phyloP scores from a whole-genome alignment of 2,888 invertebrate species.

The Theristus sp. region DNA sequence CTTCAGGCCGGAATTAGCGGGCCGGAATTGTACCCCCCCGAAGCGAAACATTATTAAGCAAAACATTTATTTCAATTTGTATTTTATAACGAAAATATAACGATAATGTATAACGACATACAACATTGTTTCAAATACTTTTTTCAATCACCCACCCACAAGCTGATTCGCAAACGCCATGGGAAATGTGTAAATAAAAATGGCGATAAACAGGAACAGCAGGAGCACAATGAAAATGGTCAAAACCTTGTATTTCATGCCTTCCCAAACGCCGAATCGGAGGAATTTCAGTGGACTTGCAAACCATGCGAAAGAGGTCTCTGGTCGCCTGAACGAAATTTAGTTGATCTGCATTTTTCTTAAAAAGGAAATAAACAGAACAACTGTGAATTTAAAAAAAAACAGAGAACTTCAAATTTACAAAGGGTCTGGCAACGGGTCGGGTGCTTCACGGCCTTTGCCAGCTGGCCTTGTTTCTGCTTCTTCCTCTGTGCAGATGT shows the following conservation, averaged over 20 bases:
- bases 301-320: slow-evolving; percentile 7
- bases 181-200: slow-evolving; percentile 5
- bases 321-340: slow-evolving; percentile 4
- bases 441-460: slow-evolving; percentile 58
- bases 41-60: no score
- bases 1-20: no score
- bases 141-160: neutral
- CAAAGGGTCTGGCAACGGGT: slow-evolving; percentile 62
- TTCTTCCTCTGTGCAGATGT: slow-evolving; percentile 61
- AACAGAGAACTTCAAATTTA: neutral
- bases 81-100: no score
- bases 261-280: slow-evolving; percentile 4
- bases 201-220: slow-evolving; percentile 1
- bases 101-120: no score
- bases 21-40: no score
- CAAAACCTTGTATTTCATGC: slow-evolving; percentile 4
- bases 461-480: slow-evolving; percentile 72
- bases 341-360: neutral
- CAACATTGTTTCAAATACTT: no score
- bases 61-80: no score
- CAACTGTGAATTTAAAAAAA: neutral
- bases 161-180: neutral
- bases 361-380: no score
- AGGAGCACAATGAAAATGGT: neutral
- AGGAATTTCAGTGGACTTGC: slow-evolving; percentile 5